phyloP scores from a whole-genome alignment of 2,113 vertebrate genomes.

The Sarotherodon lohbergeri region DNA sequence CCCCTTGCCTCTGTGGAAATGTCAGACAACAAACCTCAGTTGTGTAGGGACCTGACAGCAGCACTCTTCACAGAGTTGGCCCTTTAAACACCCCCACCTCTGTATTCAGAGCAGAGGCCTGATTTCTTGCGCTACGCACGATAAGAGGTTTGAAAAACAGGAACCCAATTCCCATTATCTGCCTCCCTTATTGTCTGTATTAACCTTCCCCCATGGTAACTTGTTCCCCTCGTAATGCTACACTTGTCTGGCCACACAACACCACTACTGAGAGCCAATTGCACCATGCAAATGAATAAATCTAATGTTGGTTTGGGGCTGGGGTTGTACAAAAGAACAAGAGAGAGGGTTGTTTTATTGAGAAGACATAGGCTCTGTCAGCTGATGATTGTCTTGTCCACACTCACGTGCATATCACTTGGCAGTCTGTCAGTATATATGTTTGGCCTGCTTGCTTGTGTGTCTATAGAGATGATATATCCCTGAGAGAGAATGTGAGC shows the following conservation, averaged over 20 bases:
- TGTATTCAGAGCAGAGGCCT: constrained; percentile 70
- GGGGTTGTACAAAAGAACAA: background rate
- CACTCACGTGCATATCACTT: background rate
- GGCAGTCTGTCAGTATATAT: constrained; percentile 7
- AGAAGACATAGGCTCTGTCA: constrained; percentile 56
- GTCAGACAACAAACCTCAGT: constrained; percentile 25
- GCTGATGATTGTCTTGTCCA: constrained; percentile 57
- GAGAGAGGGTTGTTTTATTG: constrained; percentile 68
- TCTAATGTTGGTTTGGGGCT: constrained; percentile 57
- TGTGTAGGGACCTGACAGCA: constrained; percentile 45
- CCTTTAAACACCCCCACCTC: constrained; percentile 70
- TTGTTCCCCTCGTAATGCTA: constrained; percentile 89
- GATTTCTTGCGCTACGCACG: constrained; percentile 71
- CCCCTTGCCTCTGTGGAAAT: constrained; percentile 17
- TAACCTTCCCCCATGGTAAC: constrained; percentile 95
- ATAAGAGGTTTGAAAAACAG: constrained; percentile 87
- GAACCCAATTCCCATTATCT: constrained; percentile 83
- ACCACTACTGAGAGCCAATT: constrained; percentile 88
- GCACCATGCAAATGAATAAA: constrained; percentile 93
- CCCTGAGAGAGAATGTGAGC: constrained; percentile 8
- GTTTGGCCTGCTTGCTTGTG: background rate
- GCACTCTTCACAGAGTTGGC: constrained; percentile 37
- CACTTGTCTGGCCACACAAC: constrained; percentile 94
- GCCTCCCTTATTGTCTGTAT: constrained; percentile 86
- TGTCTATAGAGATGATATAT: background rate